phyloP scores from a whole-genome alignment of 2,797 vertebrate genomes.

The Onychomys leucogaster region DNA sequence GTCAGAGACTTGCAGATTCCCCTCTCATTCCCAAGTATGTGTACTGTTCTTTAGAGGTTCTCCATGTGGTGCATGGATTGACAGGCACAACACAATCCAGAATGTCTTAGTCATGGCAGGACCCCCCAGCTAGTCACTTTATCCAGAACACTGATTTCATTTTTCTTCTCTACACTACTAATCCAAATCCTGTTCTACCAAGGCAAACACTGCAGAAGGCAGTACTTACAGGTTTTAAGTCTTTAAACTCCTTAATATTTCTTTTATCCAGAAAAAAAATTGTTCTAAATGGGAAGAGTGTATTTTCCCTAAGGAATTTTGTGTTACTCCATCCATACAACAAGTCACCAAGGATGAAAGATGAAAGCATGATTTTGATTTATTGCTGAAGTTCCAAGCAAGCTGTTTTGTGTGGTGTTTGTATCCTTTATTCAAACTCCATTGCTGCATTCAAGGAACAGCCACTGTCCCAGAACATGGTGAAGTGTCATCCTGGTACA shows the following conservation, averaged over 20 bases:
- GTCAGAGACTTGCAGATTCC: background rate
- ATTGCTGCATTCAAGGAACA: rapidly evolving
- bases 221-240: background rate
- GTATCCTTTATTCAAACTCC: background rate
- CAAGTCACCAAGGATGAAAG: background rate
- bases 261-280: background rate
- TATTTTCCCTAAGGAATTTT: background rate
- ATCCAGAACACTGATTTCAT: background rate
- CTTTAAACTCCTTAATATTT: background rate
- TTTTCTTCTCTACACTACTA: background rate
- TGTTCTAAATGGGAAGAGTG: background rate
- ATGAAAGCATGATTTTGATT: background rate
- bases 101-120: background rate
- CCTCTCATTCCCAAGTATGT: background rate
- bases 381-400: background rate
- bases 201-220: background rate
- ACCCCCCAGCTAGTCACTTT: background rate
- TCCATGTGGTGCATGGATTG: background rate
- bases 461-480: background rate
- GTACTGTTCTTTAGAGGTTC: background rate
- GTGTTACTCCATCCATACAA: background rate
- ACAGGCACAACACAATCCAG: background rate
- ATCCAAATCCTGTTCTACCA: background rate
- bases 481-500: background rate
- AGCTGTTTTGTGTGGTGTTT: background rate